Base-by-base conservation (phyloP, 2,888 invertebrate genomes). In the Tolmerus cingulatus region DNA sequence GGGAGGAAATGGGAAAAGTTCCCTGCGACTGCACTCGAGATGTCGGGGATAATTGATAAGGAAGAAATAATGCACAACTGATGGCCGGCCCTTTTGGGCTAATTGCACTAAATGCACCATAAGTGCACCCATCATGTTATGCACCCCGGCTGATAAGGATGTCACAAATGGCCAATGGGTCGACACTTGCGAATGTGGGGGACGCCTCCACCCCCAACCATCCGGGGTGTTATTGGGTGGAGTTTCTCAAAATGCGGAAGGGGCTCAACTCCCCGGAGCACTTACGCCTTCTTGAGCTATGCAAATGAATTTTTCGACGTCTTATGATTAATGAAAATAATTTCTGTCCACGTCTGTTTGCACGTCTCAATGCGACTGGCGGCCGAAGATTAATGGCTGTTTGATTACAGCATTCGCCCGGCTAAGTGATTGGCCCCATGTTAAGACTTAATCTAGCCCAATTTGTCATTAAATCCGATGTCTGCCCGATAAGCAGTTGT, bases 291-390 rank as follows among this genome's bases (percentile, higher is more conserved):
- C 66, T 66, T 7, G 5, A 12, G 23, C 66, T 23, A 66, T 66
- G 66, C 23, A 66, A 66, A 79, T 79, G 51, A 51, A 19, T 79
- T 79, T 79, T 51, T 27, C 27, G 79, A 46, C 30, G 27, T 46
- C 66, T 66, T 79, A 51, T 79, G 79, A 79, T 79, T 79, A 79
- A 79, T 79, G 79, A 46, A 79, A 79, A 66, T 66, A 19, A 79
- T 40, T 79, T 46, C 79, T 79, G 79, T 51, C 79, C 79, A 79
- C 51, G 51, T 51, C 51, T 79, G 51, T 79, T 79, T 46, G 55
- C 16, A 79, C 51, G 79, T 46, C 79, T 79, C 51, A 46, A 51
- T 79, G 27, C 16, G 40, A 66, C 27, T 66, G 27, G 23, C 66
- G 66, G 27, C 66, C 66, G 27, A 66, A 66, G 66, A 66, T 66